Conservation (phyloP, 2,797 vertebrate species). For the Ambastaia sidthimunki region DNA sequence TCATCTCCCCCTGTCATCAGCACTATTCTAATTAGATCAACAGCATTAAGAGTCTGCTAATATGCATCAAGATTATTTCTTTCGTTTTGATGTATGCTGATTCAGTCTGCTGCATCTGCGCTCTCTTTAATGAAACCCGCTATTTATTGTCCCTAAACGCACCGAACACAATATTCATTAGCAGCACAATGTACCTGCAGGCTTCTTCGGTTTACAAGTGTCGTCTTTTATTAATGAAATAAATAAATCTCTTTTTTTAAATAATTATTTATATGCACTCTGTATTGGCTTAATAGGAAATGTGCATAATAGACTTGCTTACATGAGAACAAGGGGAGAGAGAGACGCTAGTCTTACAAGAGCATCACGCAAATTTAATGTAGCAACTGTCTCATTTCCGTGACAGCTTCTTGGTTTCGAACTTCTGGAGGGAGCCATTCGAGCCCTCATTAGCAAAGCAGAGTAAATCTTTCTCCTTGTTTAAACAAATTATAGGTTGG, state of each 20-base stretch:
- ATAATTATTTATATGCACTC: conserved; percentile 31
- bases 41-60: conserved; percentile 58
- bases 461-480: conserved; percentile 36
- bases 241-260: conserved; percentile 8
- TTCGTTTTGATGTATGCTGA: conserved; percentile 61
- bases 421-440: conserved; percentile 17
- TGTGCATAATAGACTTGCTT: conserved; percentile 33
- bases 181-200: conserved; percentile 67
- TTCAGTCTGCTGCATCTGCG: conserved; percentile 40
- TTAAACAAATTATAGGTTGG: conserved; percentile 15
- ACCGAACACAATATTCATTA: conserved; percentile 64
- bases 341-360: neutral
- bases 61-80: conserved; percentile 65
- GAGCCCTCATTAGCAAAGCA: conserved; percentile 32
- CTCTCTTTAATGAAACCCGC: conserved; percentile 61
- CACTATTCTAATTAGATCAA: conserved; percentile 57
- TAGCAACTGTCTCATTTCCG: conserved; percentile 30
- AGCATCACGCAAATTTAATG: conserved; percentile 22
- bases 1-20: conserved; percentile 55
- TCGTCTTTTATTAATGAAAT: conserved; percentile 36
- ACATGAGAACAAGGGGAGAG: conserved; percentile 2
- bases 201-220: conserved; percentile 59
- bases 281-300: conserved; percentile 29
- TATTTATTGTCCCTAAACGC: conserved; percentile 41
- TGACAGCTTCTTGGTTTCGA: conserved; percentile 34